Evolutionary conservation across 2,888 invertebrate genomes (phyloP).

Genomic region (Clanis bilineata): DNA sequence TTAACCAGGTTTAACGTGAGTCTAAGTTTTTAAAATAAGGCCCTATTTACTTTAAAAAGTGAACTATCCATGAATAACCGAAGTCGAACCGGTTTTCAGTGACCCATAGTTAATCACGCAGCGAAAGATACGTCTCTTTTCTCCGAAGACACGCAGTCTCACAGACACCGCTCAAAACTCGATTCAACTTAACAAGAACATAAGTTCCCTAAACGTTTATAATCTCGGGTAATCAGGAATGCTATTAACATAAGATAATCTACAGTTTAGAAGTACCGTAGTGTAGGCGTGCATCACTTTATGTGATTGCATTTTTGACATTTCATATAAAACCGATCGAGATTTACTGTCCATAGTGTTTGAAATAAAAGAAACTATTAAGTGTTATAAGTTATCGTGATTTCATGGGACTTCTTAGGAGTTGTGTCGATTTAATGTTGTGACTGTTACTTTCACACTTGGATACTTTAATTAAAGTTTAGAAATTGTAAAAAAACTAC

Average conservation of each 20-base stretch:
- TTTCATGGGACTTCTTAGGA: not conserved
- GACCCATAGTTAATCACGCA: not conserved
- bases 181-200: constrained; percentile 8
- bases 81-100: no score
- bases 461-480: not conserved
- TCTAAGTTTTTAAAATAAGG: no score
- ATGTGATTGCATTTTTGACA: constrained; percentile 17
- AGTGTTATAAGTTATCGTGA: constrained; percentile 11
- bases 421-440: not conserved
- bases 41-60: no score
- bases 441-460: not conserved
- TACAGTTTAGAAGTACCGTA: constrained; percentile 14
- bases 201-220: constrained; percentile 1
- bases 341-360: constrained; percentile 18
- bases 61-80: no score
- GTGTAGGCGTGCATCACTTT: constrained; percentile 18
- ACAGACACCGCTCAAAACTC: not conserved
- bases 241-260: constrained; percentile 20
- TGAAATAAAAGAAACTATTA: constrained; percentile 20
- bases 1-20: no score
- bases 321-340: constrained; percentile 18
- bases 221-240: constrained; percentile 17
- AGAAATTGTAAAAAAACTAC: not conserved
- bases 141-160: no score
- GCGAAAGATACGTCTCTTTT: not conserved